phyloP scores from a whole-genome alignment of 2,888 invertebrate species.

The Achlya flavicornis region DNA sequence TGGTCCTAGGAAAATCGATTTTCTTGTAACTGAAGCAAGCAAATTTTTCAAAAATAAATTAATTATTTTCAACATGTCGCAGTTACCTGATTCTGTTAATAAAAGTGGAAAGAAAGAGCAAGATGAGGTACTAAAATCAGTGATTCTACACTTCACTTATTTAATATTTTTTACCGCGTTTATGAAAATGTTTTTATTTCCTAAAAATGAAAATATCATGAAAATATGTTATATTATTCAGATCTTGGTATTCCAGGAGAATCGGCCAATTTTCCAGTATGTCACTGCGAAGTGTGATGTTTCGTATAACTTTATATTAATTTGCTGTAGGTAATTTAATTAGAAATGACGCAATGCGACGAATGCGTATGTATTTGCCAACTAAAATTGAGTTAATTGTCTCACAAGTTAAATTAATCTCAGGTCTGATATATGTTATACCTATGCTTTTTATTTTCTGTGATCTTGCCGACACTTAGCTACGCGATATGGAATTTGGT shows the following conservation, averaged over 20 bases:
- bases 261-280: background rate
- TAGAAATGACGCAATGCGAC: slow-evolving; percentile 52
- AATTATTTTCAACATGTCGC: slow-evolving; percentile 55
- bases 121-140: slow-evolving; percentile 84
- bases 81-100: slow-evolving; percentile 43
- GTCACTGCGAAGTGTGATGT: background rate
- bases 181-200: background rate
- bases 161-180: background rate
- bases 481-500: no score
- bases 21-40: background rate
- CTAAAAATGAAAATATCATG: no score
- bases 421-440: background rate
- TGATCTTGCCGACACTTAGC: no score
- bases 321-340: slow-evolving; percentile 15
- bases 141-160: background rate
- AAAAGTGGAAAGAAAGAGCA: slow-evolving; percentile 83
- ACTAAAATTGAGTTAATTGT: background rate
- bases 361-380: slow-evolving; percentile 16
- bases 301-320: slow-evolving; percentile 23
- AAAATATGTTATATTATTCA: background rate
- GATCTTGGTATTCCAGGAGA: background rate
- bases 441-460: background rate
- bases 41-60: slow-evolving; percentile 13
- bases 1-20: slow-evolving; percentile 30
- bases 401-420: background rate